A percentile compares a stretch with the other conserved stretches of the same genome.
Evolutionary conservation across 2,113 vertebrate species (phyloP).

Genomic region (Paralichthys olivaceus): DNA sequence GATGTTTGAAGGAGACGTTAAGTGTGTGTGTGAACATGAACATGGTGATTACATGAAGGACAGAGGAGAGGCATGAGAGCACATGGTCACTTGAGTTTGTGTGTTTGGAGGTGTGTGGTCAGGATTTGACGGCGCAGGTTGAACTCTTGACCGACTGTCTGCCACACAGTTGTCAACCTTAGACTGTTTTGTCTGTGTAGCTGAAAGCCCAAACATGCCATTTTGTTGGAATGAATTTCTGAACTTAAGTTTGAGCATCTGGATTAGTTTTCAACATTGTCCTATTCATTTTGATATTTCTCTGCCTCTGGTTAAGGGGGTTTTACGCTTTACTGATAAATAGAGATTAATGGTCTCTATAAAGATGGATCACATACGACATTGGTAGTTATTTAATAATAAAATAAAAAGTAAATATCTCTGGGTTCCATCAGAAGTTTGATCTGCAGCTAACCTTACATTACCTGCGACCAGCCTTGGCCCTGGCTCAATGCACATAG

Average conservation of each 20-base stretch:
- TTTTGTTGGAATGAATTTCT: conserved; percentile 20
- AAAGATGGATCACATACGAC: background rate
- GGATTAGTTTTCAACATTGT: conserved; percentile 45
- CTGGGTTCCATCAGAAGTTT: background rate
- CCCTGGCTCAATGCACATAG: background rate
- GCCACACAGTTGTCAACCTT: conserved; percentile 43
- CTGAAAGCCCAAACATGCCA: conserved; percentile 24
- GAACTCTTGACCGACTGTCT: conserved; percentile 36
- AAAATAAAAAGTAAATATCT: conserved; percentile 1
- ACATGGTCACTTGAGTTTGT: conserved; percentile 17
- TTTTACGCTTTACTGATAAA: conserved; percentile 30
- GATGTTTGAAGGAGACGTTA: conserved; percentile 26
- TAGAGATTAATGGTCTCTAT: conserved; percentile 14
- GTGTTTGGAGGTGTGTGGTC: conserved; percentile 18
- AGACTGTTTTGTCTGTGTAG: conserved; percentile 25
- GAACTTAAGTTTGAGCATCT: conserved; percentile 47
- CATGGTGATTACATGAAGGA: conserved; percentile 19
- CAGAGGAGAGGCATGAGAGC: background rate
- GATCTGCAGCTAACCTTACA: background rate
- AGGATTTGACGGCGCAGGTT: conserved; percentile 29
- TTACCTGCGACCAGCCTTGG: conserved; percentile 13
- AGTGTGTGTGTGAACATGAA: conserved; percentile 40
- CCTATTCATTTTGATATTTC: conserved; percentile 21
- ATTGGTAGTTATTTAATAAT: conserved; percentile 11
- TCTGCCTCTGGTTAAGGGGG: conserved; percentile 24